Evolutionary conservation across 2,797 vertebrate genomes (phyloP), one percentile per base, ranked within the genome.

Genomic region (Apogon hyalosoma): DNA sequence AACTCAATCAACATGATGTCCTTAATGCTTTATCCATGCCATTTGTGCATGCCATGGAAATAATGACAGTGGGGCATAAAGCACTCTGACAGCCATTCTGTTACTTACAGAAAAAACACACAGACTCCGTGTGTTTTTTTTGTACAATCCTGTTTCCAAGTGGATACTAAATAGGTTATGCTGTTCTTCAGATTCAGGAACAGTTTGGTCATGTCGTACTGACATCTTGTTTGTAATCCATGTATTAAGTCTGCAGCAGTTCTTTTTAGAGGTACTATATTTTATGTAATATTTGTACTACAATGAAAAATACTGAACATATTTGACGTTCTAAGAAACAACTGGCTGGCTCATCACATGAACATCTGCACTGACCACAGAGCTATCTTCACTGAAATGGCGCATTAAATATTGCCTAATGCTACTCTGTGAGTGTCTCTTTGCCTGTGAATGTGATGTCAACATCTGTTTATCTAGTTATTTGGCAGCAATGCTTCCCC

Each of bases 351-450:
- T 36, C 45, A 21, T 70, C 36, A 38, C 53, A 58, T 4, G 13
- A 82, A 83, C 79, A 87, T 81, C 73, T 84, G 77, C 56, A 48
- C 54, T 45, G 46, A 48, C 73, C 58, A 79, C 67, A 50, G 55
- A 54, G 80, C 66, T 66, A 82, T 84, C 69, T 83, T 73, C 24
- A 13, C 11, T 81, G 70, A 63, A 86, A 67, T 75, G 31, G 1
- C 61, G 47, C 73, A 82, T 84, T 54, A 73, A 41, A 69, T 59
- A 63, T 90, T 90, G 74, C 72, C 66, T 77, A 86, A 86, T 80
- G 68, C 47, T 33, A 76, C 52, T 63, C 47, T 47, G 15, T 2
- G 6, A 21, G 40, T 13, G 16, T 54, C 54, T 16, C 38, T 70
- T 41, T 53, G 42, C 42, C 41, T 64, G 42, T 49, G 49, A 15